phyloP scores from a whole-genome alignment of 2,113 vertebrate species.

The Psephotus haematonotus region DNA sequence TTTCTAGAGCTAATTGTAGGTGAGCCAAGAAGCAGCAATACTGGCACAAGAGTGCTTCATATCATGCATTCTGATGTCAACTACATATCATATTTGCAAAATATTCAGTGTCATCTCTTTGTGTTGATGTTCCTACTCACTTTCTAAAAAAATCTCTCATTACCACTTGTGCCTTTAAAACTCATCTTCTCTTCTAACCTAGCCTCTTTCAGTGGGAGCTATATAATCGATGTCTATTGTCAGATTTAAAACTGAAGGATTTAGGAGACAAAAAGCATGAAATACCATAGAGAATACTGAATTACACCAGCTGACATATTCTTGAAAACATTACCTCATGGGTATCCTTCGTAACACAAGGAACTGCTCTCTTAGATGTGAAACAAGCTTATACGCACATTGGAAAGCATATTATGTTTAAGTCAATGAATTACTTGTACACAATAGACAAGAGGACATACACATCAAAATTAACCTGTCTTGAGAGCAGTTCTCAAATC shows the following conservation, averaged over 20 bases:
- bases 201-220: conserved; percentile 15
- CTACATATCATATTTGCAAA: background rate
- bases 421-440: background rate
- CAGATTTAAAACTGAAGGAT: background rate
- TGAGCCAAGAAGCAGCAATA: background rate
- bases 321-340: background rate
- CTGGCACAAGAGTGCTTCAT: background rate
- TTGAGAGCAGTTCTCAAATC: background rate
- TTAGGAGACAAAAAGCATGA: conserved; percentile 43
- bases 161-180: conserved; percentile 23
- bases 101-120: conserved; percentile 12
- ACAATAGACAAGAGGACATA: background rate
- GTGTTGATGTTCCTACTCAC: background rate
- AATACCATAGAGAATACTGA: conserved; percentile 12
- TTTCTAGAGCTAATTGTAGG: background rate
- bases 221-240: conserved; percentile 33
- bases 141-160: conserved; percentile 18
- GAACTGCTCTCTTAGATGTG: background rate
- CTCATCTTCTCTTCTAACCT: background rate
- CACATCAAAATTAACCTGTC: background rate
- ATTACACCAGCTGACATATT: conserved; percentile 25
- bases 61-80: conserved; percentile 33
- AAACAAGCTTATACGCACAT: background rate
- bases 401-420: conserved; percentile 6
- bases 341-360: background rate